These are phyloP conservation scores for Hypanus sabinus DNA, from an alignment of 2,113 vertebrate genomes.

Conservation along the genomic window DNA sequence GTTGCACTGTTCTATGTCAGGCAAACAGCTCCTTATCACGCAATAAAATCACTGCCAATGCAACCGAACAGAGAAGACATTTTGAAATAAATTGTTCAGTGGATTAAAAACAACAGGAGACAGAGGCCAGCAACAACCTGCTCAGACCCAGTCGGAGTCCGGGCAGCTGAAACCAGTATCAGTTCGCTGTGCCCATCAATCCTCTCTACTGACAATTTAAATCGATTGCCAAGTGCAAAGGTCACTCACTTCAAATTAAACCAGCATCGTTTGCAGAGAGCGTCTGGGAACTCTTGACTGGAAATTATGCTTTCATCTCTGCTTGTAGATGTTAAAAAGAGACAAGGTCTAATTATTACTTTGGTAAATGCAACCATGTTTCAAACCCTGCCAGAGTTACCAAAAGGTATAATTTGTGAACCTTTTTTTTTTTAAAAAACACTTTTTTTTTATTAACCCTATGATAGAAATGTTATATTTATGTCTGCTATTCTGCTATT, in stretches of 20 bases:
- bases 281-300: not conserved
- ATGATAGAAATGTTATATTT: not conserved
- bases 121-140: not conserved
- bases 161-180: not conserved
- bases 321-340: not conserved
- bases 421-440: not conserved
- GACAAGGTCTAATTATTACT: not conserved
- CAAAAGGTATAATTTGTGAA: not conserved
- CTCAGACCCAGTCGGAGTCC: not conserved
- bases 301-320: not conserved
- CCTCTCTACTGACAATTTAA: conserved; percentile 13
- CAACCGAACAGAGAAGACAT: not conserved
- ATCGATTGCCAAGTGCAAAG: conserved; percentile 8
- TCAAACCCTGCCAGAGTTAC: not conserved
- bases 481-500: not conserved
- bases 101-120: not conserved
- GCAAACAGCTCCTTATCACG: not conserved
- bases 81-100: not conserved
- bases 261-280: not conserved
- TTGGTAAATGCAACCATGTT: not conserved
- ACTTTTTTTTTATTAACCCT: not conserved
- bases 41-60: not conserved
- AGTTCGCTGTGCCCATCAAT: not conserved
- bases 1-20: too few relatives aligned
- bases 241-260: conserved; percentile 26